These are phyloP conservation scores for Cantharis nigra DNA, from an alignment of 2,888 invertebrate species.

Conservation along the genomic window DNA sequence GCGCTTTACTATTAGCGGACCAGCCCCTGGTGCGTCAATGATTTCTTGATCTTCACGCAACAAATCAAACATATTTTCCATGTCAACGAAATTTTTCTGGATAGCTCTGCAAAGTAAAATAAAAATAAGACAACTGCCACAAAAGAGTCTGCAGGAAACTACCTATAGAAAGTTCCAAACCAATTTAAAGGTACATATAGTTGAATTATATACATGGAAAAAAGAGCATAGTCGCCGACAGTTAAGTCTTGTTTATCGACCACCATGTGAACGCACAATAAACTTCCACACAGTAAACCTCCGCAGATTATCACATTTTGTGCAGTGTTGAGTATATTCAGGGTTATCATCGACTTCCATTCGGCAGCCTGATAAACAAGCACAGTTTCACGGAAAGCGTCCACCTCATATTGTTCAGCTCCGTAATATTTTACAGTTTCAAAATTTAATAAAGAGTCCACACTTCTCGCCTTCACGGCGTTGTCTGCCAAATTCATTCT, in stretches of 20 bases:
- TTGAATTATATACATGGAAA: constrained; percentile 92
- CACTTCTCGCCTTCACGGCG: constrained; percentile 86
- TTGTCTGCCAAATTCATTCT: constrained; percentile 95
- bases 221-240: constrained; percentile 95
- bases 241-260: constrained; percentile 69
- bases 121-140: background rate
- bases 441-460: constrained; percentile 95
- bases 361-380: constrained; percentile 87
- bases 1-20: constrained; percentile 67
- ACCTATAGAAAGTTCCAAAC: constrained; percentile 98
- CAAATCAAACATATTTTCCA: constrained; percentile 99
- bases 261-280: constrained; percentile 88
- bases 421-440: constrained; percentile 99
- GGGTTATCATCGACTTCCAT: constrained; percentile 82
- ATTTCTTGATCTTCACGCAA: constrained; percentile 87
- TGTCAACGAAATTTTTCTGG: constrained; percentile 96
- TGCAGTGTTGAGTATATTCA: constrained; percentile 87
- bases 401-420: constrained; percentile 90
- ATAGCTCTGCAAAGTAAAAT: constrained; percentile 71
- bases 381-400: constrained; percentile 84
- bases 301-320: constrained; percentile 90
- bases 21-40: constrained; percentile 80
- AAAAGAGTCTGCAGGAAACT: constrained; percentile 15
- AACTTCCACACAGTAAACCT: constrained; percentile 84
- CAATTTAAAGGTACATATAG: constrained; percentile 95